Percentiles rank a stretch among this genome's conserved stretches.
Evolutionary conservation across 2,888 invertebrate genomes (phyloP).

Genomic region (Drosophila subquinaria): DNA sequence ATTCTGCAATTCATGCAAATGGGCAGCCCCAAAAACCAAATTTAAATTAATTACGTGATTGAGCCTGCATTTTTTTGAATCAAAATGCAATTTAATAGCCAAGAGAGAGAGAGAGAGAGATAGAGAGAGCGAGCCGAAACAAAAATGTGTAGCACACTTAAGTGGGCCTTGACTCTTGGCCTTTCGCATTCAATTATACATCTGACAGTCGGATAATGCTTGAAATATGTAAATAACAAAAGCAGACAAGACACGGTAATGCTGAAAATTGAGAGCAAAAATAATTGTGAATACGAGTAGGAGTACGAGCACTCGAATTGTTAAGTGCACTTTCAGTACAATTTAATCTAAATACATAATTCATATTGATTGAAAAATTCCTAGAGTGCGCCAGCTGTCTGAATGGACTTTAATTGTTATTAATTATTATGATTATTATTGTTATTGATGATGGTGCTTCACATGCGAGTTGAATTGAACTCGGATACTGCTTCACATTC

Average conservation of each 20-base stretch:
- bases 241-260: conserved; percentile 5
- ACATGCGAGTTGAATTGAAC: conserved; percentile 34
- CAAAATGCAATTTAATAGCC: background rate
- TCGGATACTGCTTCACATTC: background rate
- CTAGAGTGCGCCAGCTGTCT: conserved; percentile 11
- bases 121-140: background rate
- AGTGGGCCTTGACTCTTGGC: conserved; percentile 48
- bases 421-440: conserved; percentile 80
- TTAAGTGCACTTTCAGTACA: conserved; percentile 21
- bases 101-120: background rate
- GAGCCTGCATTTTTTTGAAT: background rate
- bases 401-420: conserved; percentile 76
- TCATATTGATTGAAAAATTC: conserved; percentile 64
- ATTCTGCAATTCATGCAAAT: background rate
- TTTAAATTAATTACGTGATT: conserved; percentile 37
- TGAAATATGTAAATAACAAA: conserved; percentile 40
- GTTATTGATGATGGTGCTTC: conserved; percentile 74
- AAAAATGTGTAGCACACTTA: conserved; percentile 41
- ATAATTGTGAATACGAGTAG: background rate
- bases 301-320: conserved; percentile 1
- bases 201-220: conserved; percentile 28
- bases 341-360: conserved; percentile 22
- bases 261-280: background rate
- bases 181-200: conserved; percentile 41
- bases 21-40: background rate